Percentiles rank a stretch among this genome's conserved stretches.
These are phyloP conservation scores for Corythoichthys haematopterus DNA, from an alignment of 2,113 vertebrate genomes.

Conservation along the genomic window DNA sequence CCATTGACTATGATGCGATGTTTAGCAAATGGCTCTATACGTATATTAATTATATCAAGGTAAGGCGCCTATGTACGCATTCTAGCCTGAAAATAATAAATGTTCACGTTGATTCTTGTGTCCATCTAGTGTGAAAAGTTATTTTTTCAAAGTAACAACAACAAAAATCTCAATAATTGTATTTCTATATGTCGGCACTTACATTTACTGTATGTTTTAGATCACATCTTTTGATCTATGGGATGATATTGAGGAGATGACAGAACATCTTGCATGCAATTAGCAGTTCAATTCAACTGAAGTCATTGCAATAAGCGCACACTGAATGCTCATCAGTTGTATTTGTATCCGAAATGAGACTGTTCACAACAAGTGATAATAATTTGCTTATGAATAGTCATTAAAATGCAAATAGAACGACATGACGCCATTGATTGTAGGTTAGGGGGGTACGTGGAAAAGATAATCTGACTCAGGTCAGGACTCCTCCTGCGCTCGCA, in stretches of 20 bases:
- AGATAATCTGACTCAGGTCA: constrained; percentile 54
- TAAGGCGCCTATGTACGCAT: no score
- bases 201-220: no score
- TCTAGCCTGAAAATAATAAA: no score
- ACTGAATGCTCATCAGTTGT: neutral
- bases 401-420: constrained; percentile 33
- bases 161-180: no score
- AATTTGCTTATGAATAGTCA: constrained; percentile 48
- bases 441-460: constrained; percentile 11
- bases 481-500: constrained; percentile 39
- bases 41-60: no score
- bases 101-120: no score
- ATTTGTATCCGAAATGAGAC: constrained; percentile 4
- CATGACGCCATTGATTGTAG: constrained; percentile 16
- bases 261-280: constrained; percentile 4
- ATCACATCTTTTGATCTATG: neutral
- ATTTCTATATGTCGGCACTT: no score
- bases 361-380: constrained; percentile 13
- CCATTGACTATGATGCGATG: no score
- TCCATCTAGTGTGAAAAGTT: no score
- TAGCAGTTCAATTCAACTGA: neutral
- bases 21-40: no score
- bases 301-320: neutral
- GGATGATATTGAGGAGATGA: neutral
- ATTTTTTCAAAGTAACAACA: no score